Percentiles rank a stretch among this genome's conserved stretches.
These are phyloP conservation scores for Danio tinwini DNA, from an alignment of 2,797 vertebrate species.

Conservation along the genomic window DNA sequence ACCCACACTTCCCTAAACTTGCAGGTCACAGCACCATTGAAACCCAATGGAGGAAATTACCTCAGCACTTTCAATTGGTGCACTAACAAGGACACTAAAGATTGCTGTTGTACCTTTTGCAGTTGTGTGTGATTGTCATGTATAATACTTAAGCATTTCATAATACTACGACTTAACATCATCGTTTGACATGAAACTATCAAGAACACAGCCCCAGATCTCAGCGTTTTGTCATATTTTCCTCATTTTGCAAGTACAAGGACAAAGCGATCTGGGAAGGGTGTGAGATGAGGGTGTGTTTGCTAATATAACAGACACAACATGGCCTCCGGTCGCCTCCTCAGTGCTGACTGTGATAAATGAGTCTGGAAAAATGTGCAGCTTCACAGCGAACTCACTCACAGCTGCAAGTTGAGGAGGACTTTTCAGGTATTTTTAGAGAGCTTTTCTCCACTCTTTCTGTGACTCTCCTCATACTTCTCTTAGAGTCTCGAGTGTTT, in stretches of 20 bases:
- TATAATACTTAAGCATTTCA: background rate
- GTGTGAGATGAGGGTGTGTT: constrained; percentile 63
- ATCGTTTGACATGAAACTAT: constrained; percentile 2
- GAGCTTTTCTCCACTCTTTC: constrained; percentile 42
- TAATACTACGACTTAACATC: background rate
- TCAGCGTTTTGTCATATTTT: constrained; percentile 38
- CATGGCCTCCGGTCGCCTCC: constrained; percentile 74
- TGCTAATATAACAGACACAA: constrained; percentile 70
- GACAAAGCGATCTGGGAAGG: constrained; percentile 43
- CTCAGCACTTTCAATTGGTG: too few relatives aligned
- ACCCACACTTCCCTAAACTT: too few relatives aligned
- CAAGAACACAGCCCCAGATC: background rate
- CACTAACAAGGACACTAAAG: too few relatives aligned
- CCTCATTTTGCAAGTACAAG: constrained; percentile 49
- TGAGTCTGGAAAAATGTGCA: constrained; percentile 69
- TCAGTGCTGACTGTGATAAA: constrained; percentile 86
- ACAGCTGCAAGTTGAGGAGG: constrained; percentile 74
- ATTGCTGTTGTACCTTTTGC: too few relatives aligned
- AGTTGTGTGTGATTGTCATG: background rate
- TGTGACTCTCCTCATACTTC: constrained; percentile 44
- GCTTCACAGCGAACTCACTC: constrained; percentile 64
- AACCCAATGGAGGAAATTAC: too few relatives aligned
- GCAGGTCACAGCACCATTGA: too few relatives aligned
- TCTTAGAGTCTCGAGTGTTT: constrained; percentile 69
- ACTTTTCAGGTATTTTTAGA: constrained; percentile 72